Evolutionary conservation across 2,888 invertebrate species (phyloP).

Genomic region (Craniophora ligustri): DNA sequence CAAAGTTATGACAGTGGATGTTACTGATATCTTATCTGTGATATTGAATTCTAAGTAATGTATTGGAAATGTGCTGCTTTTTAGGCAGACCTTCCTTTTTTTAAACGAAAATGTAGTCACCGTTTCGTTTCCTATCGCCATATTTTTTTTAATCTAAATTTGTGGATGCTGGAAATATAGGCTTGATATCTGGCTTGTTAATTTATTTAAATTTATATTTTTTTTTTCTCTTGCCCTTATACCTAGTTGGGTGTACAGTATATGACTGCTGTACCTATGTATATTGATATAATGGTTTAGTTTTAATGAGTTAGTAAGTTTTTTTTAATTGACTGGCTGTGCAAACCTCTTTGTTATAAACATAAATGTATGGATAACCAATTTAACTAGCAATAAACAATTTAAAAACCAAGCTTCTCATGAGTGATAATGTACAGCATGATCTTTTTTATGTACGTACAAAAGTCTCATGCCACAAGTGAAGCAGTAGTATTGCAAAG

Average conservation of each 20-base stretch:
- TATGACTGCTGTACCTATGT: no score
- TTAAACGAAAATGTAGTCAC: slow-evolving; percentile 13
- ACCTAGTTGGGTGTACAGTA: no score
- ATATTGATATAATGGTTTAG: no score
- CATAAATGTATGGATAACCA: no score
- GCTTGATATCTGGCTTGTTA: no score
- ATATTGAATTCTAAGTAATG: slow-evolving; percentile 55
- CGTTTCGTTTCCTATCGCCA: no score
- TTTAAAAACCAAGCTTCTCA: neutral
- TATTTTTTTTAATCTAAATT: slow-evolving; percentile 1
- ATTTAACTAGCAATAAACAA: no score
- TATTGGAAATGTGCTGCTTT: slow-evolving; percentile 45
- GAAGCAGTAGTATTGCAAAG: slow-evolving; percentile 31
- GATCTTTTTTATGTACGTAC: slow-evolving; percentile 3
- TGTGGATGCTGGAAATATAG: neutral
- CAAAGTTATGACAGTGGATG: slow-evolving; percentile 52
- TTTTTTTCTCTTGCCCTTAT: no score
- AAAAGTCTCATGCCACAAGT: slow-evolving; percentile 20
- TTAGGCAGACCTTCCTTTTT: slow-evolving; percentile 7
- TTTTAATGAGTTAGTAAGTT: no score
- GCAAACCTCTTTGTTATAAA: no score
- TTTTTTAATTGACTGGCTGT: no score
- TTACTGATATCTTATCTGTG: slow-evolving; percentile 54
- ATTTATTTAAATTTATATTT: no score
- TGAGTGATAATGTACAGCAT: slow-evolving; percentile 6